Evolutionary conservation across 2,113 vertebrate genomes (phyloP).

Genomic region (Menura novaehollandiae): DNA sequence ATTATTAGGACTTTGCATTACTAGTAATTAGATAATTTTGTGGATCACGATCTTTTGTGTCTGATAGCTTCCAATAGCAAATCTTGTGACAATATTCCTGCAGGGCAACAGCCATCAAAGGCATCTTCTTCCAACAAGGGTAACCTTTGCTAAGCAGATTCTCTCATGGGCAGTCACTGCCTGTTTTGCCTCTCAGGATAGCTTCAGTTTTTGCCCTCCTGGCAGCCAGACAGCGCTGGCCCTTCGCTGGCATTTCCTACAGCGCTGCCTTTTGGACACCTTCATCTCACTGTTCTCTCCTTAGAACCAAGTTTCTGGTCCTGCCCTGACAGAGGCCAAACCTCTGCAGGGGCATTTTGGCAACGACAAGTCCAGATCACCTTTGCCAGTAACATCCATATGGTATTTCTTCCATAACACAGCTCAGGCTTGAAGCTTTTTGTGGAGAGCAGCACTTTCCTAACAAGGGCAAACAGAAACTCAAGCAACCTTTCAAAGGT

Average conservation of each 20-base stretch:
- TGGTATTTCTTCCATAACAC: background rate
- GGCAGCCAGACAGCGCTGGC: background rate
- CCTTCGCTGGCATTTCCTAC: background rate
- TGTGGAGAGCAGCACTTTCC: background rate
- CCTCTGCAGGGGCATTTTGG: background rate
- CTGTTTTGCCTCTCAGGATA: background rate
- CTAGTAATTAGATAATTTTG: background rate
- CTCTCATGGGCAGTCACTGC: rapidly evolving
- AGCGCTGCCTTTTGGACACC: background rate
- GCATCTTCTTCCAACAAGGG: background rate
- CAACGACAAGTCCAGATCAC: background rate
- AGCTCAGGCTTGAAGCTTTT: background rate
- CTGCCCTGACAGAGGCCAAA: background rate
- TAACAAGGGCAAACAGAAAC: background rate
- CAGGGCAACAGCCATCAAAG: background rate
- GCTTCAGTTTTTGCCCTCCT: background rate
- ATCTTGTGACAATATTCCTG: background rate
- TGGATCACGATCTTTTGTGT: background rate
- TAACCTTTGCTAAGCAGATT: background rate
- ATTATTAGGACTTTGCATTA: background rate
- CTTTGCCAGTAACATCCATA: background rate
- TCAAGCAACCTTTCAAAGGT: background rate
- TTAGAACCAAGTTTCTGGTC: background rate
- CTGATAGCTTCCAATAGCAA: background rate
- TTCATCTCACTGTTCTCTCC: background rate